These are phyloP conservation scores for Arion vulgaris DNA, from an alignment of 1,140 invertebrate genomes.

Conservation along the genomic window DNA sequence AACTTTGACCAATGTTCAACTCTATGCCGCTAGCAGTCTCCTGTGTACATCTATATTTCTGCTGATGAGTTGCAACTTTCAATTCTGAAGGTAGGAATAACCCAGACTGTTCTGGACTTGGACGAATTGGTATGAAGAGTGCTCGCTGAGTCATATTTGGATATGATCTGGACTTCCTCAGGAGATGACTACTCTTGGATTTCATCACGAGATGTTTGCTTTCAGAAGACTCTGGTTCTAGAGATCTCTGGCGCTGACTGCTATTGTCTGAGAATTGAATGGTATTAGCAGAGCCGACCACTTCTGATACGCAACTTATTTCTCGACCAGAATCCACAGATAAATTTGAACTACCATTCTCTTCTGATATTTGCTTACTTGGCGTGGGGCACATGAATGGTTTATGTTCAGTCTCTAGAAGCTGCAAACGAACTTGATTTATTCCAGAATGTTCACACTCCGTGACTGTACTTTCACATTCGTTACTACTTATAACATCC, in stretches of 20 bases:
- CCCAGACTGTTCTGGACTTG: constrained; percentile 32
- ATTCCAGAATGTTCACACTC: too few species aligned
- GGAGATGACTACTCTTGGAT: background rate
- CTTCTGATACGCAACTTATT: background rate
- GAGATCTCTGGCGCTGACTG: constrained; percentile 26
- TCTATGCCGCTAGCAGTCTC: background rate
- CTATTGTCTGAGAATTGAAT: background rate
- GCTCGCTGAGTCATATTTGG: constrained; percentile 7
- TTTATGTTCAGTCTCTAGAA: background rate
- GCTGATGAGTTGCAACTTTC: background rate
- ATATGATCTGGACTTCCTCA: constrained; percentile 24
- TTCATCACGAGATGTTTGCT: background rate
- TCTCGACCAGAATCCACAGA: background rate
- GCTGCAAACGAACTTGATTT: background rate
- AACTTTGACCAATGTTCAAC: background rate
- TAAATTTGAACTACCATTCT: background rate
- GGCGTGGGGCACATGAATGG: background rate
- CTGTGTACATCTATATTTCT: background rate
- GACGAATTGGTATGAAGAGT: constrained; percentile 32
- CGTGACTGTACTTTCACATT: background rate
- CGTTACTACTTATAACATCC: background rate
- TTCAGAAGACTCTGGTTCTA: background rate
- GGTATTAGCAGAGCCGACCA: background rate
- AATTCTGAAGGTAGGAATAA: background rate
- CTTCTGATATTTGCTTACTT: background rate